Evolutionary conservation across 2,797 vertebrate species (phyloP), one percentile per base, ranked within the genome.

Genomic region (Pempheris klunzingeri): DNA sequence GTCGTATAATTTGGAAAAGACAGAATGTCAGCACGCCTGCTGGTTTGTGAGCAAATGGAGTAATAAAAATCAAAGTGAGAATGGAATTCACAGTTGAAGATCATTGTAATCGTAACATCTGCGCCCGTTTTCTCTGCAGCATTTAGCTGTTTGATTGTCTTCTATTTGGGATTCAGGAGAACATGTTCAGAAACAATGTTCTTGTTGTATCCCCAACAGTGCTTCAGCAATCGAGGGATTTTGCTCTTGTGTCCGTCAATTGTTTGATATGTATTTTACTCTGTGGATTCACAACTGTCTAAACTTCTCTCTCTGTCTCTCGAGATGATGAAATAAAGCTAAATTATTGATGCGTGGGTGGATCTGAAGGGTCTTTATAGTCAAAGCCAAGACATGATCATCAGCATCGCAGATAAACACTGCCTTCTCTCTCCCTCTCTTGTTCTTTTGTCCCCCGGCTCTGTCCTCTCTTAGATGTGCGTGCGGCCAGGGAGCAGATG

Each of bases 401-500:
- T 84, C 81, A 77, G 73, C 76, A 53, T 75, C 52, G 26, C 74
- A 85, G 83, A 90, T 90, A 83, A 90, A 88, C 77, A 84, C 78
- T 81, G 77, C 71, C 47, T 41, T 71, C 62, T 50, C 38, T 55
- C 62, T 72, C 41, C 44, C 70, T 55, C 67, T 58, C 69, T 74
- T 58, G 22, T 62, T 65, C 49, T 66, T 17, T 50, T 60, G 41
- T 32, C 47, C 68, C 44, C 13, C 2, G 69, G 28, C 74, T 77
- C 71, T 81, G 54, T 70, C 46, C 50, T 77, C 62, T 82, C 76
- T 81, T 77, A 99, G 98, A 99, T 55, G 98, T 99, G 60, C 97
- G 98, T 60, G 98, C 98, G 28, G 98, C 97, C 20, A 95, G 97
- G 84, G 98, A 99, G 79, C 98, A 99, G 94, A 98, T 99, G 90